Conservation (phyloP, 2,113 vertebrate genomes). For the Leucoraja erinaceus region DNA sequence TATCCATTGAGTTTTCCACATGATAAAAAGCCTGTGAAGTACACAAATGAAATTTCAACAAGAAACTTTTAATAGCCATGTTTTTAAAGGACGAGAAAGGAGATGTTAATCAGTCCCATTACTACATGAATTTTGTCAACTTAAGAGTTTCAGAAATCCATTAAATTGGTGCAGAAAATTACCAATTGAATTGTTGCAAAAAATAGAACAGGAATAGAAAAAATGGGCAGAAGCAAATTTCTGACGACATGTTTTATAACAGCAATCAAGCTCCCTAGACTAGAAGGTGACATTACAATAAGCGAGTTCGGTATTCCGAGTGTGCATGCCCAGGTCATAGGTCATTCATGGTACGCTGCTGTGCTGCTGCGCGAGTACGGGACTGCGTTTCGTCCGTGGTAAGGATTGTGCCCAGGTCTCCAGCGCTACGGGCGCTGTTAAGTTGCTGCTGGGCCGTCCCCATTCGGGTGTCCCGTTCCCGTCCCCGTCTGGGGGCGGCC, state of each 20-base stretch:
- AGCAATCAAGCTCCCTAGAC: background rate
- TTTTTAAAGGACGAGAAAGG: background rate
- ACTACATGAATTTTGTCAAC: background rate
- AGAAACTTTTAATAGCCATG: background rate
- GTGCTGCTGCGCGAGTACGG: too few species aligned
- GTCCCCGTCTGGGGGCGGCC: too few species aligned
- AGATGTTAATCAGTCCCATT: background rate
- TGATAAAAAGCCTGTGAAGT: slow-evolving; percentile 82
- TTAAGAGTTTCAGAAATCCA: background rate
- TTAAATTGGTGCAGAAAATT: background rate
- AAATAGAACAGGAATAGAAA: background rate
- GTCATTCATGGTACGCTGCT: too few species aligned
- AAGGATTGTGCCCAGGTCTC: too few species aligned
- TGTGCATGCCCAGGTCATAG: too few species aligned
- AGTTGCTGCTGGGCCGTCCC: too few species aligned
- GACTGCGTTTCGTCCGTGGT: too few species aligned
- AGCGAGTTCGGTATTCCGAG: too few species aligned
- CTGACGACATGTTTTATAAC: background rate
- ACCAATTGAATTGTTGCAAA: background rate
- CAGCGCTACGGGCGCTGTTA: too few species aligned
- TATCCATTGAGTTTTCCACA: slow-evolving; percentile 61
- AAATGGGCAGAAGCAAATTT: background rate
- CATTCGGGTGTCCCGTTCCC: too few species aligned
- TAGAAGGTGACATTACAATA: background rate
- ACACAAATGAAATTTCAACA: background rate